A percentile compares a stretch with the other conserved stretches of the same genome.
Evolutionary conservation across 1,140 invertebrate genomes (phyloP).

Genomic region (Drosophila punjabiensis): DNA sequence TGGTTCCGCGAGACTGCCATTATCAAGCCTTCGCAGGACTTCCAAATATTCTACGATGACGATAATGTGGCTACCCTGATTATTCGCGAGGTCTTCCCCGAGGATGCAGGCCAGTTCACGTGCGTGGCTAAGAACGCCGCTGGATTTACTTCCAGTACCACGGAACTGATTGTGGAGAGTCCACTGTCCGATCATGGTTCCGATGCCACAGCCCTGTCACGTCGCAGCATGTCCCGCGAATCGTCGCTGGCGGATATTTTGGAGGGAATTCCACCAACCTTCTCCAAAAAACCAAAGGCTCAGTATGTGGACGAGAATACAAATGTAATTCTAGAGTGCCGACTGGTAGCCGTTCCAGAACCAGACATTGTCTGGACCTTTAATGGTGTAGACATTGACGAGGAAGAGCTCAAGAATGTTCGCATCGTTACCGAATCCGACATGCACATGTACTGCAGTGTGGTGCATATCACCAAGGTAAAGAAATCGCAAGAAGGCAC

Average conservation of each 20-base stretch:
- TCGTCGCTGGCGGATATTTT: constrained; percentile 95
- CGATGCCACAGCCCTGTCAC: constrained; percentile 91
- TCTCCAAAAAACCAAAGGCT: constrained; percentile 94
- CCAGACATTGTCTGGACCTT: constrained; percentile 94
- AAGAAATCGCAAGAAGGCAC: constrained; percentile 93
- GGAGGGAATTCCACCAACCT: constrained; percentile 97
- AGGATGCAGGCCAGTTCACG: constrained; percentile 98
- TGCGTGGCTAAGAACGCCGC: constrained; percentile 98
- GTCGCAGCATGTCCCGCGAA: constrained; percentile 94
- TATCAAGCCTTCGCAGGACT: constrained; percentile 95
- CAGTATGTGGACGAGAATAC: constrained; percentile 93
- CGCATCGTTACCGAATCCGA: constrained; percentile 92
- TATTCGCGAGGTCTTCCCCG: constrained; percentile 97
- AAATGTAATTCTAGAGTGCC: constrained; percentile 93
- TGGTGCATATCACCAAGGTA: constrained; percentile 92
- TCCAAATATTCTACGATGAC: constrained; percentile 97
- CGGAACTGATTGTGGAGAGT: constrained; percentile 94
- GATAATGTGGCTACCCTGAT: constrained; percentile 96
- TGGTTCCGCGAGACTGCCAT: constrained; percentile 97
- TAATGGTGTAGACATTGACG: constrained; percentile 90
- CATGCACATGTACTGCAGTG: constrained; percentile 95
- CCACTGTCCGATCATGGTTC: constrained; percentile 95
- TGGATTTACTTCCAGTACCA: constrained; percentile 96
- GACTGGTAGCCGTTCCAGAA: constrained; percentile 95
- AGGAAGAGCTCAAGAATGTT: constrained; percentile 88